A percentile compares a stretch with the other conserved stretches of the same genome.
These are phyloP conservation scores for Peromyscus californicus DNA, from an alignment of 2,113 vertebrate species.

Conservation along the genomic window DNA sequence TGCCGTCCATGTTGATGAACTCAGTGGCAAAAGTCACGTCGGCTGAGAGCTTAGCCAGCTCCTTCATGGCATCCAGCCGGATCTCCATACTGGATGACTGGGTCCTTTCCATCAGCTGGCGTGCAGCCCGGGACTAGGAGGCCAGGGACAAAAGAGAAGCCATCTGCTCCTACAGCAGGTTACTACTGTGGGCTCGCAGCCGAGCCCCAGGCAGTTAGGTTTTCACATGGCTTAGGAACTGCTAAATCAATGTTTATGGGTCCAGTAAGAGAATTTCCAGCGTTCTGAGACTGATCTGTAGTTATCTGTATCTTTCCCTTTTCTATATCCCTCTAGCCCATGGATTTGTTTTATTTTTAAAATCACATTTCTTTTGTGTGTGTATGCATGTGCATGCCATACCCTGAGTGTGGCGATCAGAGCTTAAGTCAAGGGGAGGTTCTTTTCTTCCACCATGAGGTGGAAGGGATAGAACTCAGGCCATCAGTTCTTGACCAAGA, in stretches of 20 bases:
- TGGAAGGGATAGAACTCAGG: background rate
- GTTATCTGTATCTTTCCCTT: background rate
- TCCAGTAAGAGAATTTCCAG: background rate
- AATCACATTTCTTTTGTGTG: background rate
- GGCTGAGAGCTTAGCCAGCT: slow-evolving; percentile 97
- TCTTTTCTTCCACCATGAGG: background rate
- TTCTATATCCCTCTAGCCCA: background rate
- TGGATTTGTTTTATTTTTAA: background rate
- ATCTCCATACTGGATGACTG: slow-evolving; percentile 95
- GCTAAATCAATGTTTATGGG: slow-evolving; percentile 14
- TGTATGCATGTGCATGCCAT: background rate
- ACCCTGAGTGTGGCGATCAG: background rate
- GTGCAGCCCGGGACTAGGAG: slow-evolving; percentile 94
- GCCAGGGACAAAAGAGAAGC: slow-evolving; percentile 48
- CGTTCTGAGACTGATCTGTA: background rate
- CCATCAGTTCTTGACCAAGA: too few species aligned
- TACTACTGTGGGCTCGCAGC: background rate
- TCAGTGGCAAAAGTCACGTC: slow-evolving; percentile 97
- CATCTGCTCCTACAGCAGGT: slow-evolving; percentile 62
- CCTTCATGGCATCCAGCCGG: slow-evolving; percentile 98
- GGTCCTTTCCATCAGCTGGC: slow-evolving; percentile 97
- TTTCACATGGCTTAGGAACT: slow-evolving; percentile 11
- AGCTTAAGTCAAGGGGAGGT: background rate
- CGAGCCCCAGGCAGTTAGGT: background rate
- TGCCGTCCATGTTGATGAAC: slow-evolving; percentile 99